These are phyloP conservation scores for Charadrius vociferus DNA, from an alignment of 2,113 vertebrate species.

Conservation along the genomic window DNA sequence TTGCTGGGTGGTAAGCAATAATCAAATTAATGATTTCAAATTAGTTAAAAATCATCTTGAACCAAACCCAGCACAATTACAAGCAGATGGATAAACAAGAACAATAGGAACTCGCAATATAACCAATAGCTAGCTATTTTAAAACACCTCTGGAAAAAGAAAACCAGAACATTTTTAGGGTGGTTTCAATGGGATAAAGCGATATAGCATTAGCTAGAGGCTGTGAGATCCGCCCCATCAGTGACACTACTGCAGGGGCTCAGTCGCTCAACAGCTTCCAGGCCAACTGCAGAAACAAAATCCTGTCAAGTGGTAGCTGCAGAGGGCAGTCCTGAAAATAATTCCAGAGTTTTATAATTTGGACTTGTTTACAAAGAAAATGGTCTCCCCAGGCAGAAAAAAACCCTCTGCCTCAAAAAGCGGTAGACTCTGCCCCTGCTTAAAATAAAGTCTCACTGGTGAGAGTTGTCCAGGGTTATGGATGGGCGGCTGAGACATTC, in stretches of 20 bases:
- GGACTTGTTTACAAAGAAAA: not conserved
- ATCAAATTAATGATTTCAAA: slow-evolving; percentile 25
- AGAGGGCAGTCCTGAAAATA: not conserved
- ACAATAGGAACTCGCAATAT: not conserved
- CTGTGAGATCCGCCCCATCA: not conserved
- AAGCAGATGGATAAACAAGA: slow-evolving; percentile 23
- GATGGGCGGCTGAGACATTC: not conserved
- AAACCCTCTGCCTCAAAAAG: not conserved
- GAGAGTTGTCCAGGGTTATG: not conserved
- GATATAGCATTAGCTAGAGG: not conserved
- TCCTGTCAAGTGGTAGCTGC: not conserved
- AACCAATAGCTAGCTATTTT: not conserved
- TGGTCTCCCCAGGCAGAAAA: not conserved
- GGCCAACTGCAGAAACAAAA: not conserved
- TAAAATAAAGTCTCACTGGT: not conserved
- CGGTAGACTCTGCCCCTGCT: not conserved
- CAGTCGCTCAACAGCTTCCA: not conserved
- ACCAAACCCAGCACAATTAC: not conserved
- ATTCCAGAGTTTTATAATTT: not conserved
- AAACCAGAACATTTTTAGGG: not conserved
- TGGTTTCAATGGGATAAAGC: not conserved
- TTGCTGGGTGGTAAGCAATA: not conserved
- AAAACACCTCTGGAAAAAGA: not conserved
- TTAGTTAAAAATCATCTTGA: slow-evolving; percentile 21
- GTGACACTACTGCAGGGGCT: not conserved